phyloP scores from a whole-genome alignment of 2,888 invertebrate genomes.

The Lacanobia oleracea region DNA sequence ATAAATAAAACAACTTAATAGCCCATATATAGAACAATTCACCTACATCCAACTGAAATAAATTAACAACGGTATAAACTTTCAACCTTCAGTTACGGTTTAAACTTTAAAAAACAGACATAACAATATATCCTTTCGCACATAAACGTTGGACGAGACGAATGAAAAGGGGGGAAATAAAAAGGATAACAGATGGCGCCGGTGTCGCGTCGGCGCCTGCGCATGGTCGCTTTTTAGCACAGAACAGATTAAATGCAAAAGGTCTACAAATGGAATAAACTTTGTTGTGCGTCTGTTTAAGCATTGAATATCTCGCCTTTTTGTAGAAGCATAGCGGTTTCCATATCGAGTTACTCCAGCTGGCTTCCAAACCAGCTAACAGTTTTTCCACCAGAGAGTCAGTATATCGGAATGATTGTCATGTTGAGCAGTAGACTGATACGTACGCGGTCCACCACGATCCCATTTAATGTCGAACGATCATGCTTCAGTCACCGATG shows the following conservation, averaged over 20 bases:
- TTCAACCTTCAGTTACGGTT: constrained; percentile 64
- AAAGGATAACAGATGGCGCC: constrained; percentile 73
- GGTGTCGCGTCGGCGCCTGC: constrained; percentile 73
- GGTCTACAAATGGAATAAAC: neutral
- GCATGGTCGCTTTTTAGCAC: constrained; percentile 63
- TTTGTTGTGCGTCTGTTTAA: neutral
- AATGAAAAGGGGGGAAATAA: constrained; percentile 69
- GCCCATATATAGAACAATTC: constrained; percentile 62
- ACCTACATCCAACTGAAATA: constrained; percentile 66
- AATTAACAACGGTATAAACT: constrained; percentile 59
- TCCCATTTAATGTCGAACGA: neutral
- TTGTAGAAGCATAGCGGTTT: no score
- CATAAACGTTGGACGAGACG: constrained; percentile 66
- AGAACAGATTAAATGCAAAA: constrained; percentile 6
- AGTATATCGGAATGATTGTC: neutral
- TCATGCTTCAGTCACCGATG: no score
- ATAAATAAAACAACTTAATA: constrained; percentile 50
- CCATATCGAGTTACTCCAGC: neutral
- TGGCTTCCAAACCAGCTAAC: neutral
- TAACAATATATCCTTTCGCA: constrained; percentile 73
- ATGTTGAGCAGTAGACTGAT: neutral
- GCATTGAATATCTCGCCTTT: no score
- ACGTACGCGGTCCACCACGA: neutral
- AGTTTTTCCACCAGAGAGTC: neutral
- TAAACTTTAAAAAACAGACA: constrained; percentile 65